A percentile compares a stretch with the other conserved stretches of the same genome.
Conservation (phyloP, 2,888 invertebrate species). For the Himalopsyche japonica region DNA sequence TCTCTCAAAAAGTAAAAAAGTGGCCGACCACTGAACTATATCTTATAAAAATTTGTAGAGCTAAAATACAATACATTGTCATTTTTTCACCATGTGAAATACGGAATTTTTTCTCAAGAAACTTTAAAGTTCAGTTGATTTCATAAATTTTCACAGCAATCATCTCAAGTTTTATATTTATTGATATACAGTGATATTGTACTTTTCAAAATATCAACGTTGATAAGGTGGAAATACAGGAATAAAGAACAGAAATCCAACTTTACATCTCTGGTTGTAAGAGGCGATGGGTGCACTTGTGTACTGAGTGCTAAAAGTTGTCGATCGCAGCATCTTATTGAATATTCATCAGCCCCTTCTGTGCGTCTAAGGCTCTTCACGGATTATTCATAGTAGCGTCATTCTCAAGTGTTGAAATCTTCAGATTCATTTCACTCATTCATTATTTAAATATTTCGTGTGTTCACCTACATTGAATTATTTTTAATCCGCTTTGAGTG, state of each 20-base stretch:
- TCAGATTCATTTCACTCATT: slow-evolving; percentile 22
- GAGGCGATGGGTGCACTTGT: slow-evolving; percentile 20
- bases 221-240: too few species aligned
- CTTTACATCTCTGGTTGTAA: slow-evolving; percentile 6
- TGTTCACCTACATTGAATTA: neutral
- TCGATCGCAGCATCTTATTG: slow-evolving; percentile 38
- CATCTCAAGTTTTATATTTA: too few species aligned
- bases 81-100: too few species aligned
- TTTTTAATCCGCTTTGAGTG: slow-evolving; percentile 4
- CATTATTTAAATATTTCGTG: slow-evolving; percentile 21
- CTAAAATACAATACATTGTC: too few species aligned
- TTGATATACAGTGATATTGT: too few species aligned
- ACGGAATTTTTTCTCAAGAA: too few species aligned
- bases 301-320: slow-evolving; percentile 40
- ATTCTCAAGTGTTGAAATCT: slow-evolving; percentile 6
- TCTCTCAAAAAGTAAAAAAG: too few species aligned
- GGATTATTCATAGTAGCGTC: neutral
- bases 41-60: too few species aligned
- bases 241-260: neutral
- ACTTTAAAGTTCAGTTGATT: too few species aligned
- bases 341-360: slow-evolving; percentile 37
- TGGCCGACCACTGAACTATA: too few species aligned
- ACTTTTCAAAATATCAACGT: too few species aligned
- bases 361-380: slow-evolving; percentile 5
- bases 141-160: too few species aligned